Conservation (phyloP, 2,888 invertebrate genomes). For the Scaptomyza parva region DNA sequence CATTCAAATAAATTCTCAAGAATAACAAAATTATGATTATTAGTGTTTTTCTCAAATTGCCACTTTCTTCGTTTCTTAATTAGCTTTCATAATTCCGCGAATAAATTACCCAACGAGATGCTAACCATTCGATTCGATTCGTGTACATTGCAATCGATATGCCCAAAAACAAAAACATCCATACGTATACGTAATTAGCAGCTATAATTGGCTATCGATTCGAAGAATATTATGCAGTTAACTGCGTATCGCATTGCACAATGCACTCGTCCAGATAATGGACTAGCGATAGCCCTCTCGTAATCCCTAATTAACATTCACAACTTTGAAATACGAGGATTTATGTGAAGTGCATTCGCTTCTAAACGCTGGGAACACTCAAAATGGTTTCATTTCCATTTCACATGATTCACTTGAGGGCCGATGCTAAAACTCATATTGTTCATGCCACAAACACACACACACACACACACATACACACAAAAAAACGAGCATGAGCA, state of each 20-base stretch:
- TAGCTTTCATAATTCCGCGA: not conserved
- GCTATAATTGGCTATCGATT: not conserved
- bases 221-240: not conserved
- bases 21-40: conserved; percentile 1
- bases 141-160: not conserved
- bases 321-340: conserved; percentile 9
- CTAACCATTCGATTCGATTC: not conserved
- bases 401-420: conserved; percentile 4
- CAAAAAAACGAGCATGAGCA: too few relatives aligned
- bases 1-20: conserved; percentile 8
- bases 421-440: conserved; percentile 30
- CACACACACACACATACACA: not conserved
- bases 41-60: conserved; percentile 14
- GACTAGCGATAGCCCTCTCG: not conserved
- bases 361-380: too few relatives aligned
- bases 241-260: not conserved
- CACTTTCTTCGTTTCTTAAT: conserved; percentile 18
- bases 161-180: not conserved
- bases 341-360: conserved; percentile 1
- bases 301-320: conserved; percentile 22
- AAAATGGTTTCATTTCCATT: too few relatives aligned
- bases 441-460: conserved; percentile 17
- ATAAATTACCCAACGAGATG: not conserved
- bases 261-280: too few relatives aligned
- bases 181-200: too few relatives aligned